Base-by-base conservation (phyloP, 2,113 vertebrate genomes). In the Apus apus region DNA sequence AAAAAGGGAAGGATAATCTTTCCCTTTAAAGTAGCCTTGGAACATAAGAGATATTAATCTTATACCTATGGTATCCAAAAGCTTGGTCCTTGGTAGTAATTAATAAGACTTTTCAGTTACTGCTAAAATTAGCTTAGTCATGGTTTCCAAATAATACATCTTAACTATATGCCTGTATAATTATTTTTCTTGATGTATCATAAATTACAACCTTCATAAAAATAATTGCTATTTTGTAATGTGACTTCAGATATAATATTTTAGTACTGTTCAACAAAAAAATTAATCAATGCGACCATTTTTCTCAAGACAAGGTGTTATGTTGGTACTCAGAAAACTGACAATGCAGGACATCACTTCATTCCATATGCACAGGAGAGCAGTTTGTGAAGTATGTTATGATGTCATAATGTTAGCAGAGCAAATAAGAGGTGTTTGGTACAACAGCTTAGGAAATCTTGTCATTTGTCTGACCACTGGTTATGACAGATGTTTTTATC, bases 101-200 rank as follows among this genome's bases (percentile, higher is more conserved):
- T 91, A 26, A 26, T 60, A 79, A 34, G 45, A n/a, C 21, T 70
- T 89, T 87, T 78, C 34, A 74, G 78, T 65, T 84, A 26, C 57
- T 87, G 73, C 46, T 93, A 90, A 94, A 94, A 92, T 80, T 72
- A 87, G 19, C 65, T 92, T 67, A 84, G 43, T 56, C 77, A 85
- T 80, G 36, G 13, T 78, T 83, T 89, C 32, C 53, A 88, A 10
- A 9, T 60, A 66, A 60, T 82, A 48, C 0, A 6, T n/a, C 19
- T 90, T 65, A 87, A 29, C 7, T 56, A 58, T 56, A 68, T 38
- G 32, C 12, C 62, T 72, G 21, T 45, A 74, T 57, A 82, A 87
- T n/a, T 67, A 43, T 16, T 16, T 70, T 75, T 50, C 11, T 34
- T 68, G 60, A 64, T 67, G 23, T 22, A 80, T 64, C 3, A 2